A percentile compares a stretch with the other conserved stretches of the same genome.
phyloP scores from a whole-genome alignment of 2,888 invertebrate species.

The Melanostoma scalare region DNA sequence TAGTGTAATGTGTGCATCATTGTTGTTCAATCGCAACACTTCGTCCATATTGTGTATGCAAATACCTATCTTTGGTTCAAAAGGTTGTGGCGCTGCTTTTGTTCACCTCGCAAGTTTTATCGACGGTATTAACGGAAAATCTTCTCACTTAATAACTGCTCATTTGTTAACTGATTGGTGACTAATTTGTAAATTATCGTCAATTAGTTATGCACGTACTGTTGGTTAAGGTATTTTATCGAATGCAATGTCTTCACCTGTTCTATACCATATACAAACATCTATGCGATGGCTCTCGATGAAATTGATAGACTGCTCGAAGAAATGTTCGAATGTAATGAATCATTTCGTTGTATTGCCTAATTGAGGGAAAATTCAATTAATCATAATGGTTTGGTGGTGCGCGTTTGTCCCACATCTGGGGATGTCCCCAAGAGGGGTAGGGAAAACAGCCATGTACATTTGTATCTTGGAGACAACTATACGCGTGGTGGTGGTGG shows the following conservation, averaged over 20 bases:
- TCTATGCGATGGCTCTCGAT: slow-evolving; percentile 33
- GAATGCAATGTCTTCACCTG: slow-evolving; percentile 48
- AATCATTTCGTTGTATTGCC: slow-evolving; percentile 68
- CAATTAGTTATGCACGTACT: slow-evolving; percentile 62
- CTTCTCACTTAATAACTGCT: slow-evolving; percentile 62
- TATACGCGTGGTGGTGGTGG: slow-evolving; percentile 22
- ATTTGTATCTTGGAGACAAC: slow-evolving; percentile 21
- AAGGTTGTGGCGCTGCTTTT: slow-evolving; percentile 34
- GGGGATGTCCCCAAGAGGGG: background rate
- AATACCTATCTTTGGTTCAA: slow-evolving; percentile 37
- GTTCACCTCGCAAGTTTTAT: slow-evolving; percentile 52
- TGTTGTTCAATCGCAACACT: slow-evolving; percentile 31
- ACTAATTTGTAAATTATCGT: slow-evolving; percentile 71
- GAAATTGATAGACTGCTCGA: slow-evolving; percentile 66
- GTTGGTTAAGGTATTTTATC: slow-evolving; percentile 1
- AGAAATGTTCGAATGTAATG: slow-evolving; percentile 60
- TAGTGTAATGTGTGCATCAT: slow-evolving; percentile 32
- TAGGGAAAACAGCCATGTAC: background rate
- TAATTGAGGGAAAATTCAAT: slow-evolving; percentile 69
- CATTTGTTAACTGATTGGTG: slow-evolving; percentile 71
- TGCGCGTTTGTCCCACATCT: slow-evolving; percentile 33
- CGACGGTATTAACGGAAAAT: slow-evolving; percentile 51
- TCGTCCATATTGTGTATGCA: slow-evolving; percentile 28
- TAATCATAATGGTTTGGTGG: slow-evolving; percentile 50
- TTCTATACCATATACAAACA: background rate